These are phyloP conservation scores for Drosophila mauritiana DNA, from an alignment of 1,140 invertebrate species.

Conservation along the genomic window DNA sequence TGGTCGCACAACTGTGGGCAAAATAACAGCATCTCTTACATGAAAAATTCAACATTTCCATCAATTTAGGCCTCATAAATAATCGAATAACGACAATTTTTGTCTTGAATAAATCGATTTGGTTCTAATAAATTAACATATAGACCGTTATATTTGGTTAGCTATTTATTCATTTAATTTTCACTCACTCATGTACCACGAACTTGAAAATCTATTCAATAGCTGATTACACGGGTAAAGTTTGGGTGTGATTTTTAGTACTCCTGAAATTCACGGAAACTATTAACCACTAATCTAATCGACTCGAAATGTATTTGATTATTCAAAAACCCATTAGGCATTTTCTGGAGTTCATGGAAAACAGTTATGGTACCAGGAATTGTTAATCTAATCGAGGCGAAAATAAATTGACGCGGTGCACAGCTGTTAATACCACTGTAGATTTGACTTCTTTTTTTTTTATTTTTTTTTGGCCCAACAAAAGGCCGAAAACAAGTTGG, in stretches of 20 bases:
- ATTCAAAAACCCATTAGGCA: conserved; percentile 22
- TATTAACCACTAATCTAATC: conserved; percentile 19
- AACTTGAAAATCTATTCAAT: too few species aligned
- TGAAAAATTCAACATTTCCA: neutral
- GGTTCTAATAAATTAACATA: too few species aligned
- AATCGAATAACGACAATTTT: too few species aligned
- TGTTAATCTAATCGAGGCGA: conserved; percentile 13
- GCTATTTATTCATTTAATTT: too few species aligned
- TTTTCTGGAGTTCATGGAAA: conserved; percentile 21
- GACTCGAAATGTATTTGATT: conserved; percentile 7
- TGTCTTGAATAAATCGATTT: too few species aligned
- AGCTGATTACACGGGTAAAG: neutral
- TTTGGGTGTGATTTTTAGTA: neutral
- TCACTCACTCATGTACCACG: too few species aligned
- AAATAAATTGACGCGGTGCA: neutral
- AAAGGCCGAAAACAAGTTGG: conserved; percentile 34
- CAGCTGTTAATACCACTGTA: conserved; percentile 4
- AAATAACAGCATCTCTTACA: neutral
- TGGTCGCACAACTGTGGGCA: neutral
- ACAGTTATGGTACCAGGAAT: neutral
- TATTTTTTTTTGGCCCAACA: conserved; percentile 3
- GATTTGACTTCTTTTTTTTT: neutral
- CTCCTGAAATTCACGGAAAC: conserved; percentile 7
- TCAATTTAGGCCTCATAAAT: too few species aligned
- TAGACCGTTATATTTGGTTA: too few species aligned